These are phyloP conservation scores for Synanthedon formicaeformis DNA, from an alignment of 2,888 invertebrate genomes.

Conservation along the genomic window DNA sequence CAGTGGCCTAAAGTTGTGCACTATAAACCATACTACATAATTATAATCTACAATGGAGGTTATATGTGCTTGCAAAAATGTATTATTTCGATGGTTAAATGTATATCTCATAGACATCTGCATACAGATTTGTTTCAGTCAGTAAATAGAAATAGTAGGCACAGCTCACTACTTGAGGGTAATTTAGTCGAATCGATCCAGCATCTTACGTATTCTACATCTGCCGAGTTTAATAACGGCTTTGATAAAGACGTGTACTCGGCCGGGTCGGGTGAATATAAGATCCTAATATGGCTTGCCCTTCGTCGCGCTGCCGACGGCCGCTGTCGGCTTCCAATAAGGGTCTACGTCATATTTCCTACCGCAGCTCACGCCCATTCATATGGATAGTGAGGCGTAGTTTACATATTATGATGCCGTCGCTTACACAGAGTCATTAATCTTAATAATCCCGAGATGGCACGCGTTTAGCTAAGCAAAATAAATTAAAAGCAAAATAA, in stretches of 20 bases:
- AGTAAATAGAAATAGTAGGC: no score
- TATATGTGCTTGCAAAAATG: no score
- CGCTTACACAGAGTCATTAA: constrained; percentile 48
- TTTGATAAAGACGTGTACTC: constrained; percentile 55
- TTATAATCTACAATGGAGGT: no score
- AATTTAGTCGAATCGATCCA: constrained; percentile 43
- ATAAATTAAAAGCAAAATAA: no score
- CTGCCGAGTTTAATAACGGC: constrained; percentile 52
- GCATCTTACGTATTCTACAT: constrained; percentile 35
- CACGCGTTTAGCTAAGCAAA: constrained; percentile 12
- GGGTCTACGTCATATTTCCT: constrained; percentile 45
- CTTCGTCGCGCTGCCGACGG: constrained; percentile 34
- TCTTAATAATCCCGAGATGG: constrained; percentile 41
- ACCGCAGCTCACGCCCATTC: constrained; percentile 34
- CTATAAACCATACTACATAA: no score
- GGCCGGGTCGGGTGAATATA: constrained; percentile 43
- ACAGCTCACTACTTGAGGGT: constrained; percentile 6
- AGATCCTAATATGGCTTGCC: constrained; percentile 43
- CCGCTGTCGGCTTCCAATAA: constrained; percentile 52
- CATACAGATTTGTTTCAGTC: no score
- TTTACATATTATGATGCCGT: constrained; percentile 49
- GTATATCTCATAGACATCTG: no score
- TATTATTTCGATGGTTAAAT: no score
- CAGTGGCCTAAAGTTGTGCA: no score
- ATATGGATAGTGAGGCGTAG: constrained; percentile 48